phyloP scores from a whole-genome alignment of 2,797 vertebrate species.

The Myotis planiceps region DNA sequence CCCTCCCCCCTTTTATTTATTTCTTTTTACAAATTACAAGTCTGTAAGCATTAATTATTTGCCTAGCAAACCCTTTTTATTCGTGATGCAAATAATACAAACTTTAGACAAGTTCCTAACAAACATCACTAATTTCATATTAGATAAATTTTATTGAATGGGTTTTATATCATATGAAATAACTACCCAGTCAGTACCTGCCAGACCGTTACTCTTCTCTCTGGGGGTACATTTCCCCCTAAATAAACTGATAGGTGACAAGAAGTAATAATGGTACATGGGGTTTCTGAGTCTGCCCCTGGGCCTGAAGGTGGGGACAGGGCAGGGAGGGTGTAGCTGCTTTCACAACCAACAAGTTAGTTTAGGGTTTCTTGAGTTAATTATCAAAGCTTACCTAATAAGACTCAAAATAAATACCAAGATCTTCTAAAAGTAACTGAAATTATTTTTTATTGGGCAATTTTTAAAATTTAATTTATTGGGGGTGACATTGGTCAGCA shows the following conservation, averaged over 20 bases:
- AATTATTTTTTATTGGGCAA: neutral
- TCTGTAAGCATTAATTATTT: neutral
- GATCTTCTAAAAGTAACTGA: neutral
- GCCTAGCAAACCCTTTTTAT: neutral
- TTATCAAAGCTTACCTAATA: neutral
- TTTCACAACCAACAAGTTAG: neutral
- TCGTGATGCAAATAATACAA: slow-evolving; percentile 34
- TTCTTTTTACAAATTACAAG: neutral
- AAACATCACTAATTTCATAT: neutral
- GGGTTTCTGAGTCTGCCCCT: neutral
- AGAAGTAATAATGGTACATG: neutral
- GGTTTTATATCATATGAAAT: neutral
- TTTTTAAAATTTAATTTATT: too few relatives aligned
- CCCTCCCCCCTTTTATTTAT: too few relatives aligned
- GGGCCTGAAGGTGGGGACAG: neutral
- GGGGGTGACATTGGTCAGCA: too few relatives aligned
- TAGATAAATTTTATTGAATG: neutral
- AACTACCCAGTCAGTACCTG: neutral
- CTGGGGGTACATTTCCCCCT: neutral
- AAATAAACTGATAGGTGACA: neutral
- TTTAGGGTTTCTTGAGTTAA: slow-evolving; percentile 9
- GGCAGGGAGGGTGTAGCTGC: neutral
- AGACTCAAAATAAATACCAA: neutral
- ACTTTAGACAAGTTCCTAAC: neutral
- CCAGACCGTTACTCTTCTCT: neutral